A percentile compares a stretch with the other conserved stretches of the same genome.
Evolutionary conservation across 2,113 vertebrate genomes (phyloP).

Genomic region (Calyptomena viridis): DNA sequence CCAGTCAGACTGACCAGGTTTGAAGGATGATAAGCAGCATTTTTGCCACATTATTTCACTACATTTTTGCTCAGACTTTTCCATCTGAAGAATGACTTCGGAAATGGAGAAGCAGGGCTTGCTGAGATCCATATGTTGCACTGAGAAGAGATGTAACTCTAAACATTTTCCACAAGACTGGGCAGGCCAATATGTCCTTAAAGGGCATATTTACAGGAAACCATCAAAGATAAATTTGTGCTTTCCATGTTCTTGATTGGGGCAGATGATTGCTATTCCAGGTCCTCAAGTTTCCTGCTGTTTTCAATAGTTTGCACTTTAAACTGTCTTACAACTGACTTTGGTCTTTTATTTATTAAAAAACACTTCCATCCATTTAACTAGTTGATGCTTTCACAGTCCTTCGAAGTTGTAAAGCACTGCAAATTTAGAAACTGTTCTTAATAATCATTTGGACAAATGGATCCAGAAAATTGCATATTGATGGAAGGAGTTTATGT

Average conservation of each 20-base stretch:
- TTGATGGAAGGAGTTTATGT: constrained; percentile 57
- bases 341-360: background rate
- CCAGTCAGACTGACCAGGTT: background rate
- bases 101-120: constrained; percentile 12
- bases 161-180: constrained; percentile 39
- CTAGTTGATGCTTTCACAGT: constrained; percentile 15
- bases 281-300: constrained; percentile 41
- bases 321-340: constrained; percentile 39
- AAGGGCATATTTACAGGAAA: constrained; percentile 55
- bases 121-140: constrained; percentile 38
- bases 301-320: constrained; percentile 51
- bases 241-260: constrained; percentile 39
- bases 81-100: background rate
- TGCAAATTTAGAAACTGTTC: constrained; percentile 32
- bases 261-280: constrained; percentile 39
- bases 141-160: background rate
- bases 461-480: constrained; percentile 56
- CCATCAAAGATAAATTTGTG: constrained; percentile 52
- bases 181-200: constrained; percentile 40
- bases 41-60: background rate
- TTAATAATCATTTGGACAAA: constrained; percentile 61
- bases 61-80: background rate
- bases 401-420: constrained; percentile 23
- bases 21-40: background rate
- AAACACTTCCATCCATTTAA: constrained; percentile 36